These are phyloP conservation scores for Erynnis tages DNA, from an alignment of 2,888 invertebrate species.

Conservation along the genomic window DNA sequence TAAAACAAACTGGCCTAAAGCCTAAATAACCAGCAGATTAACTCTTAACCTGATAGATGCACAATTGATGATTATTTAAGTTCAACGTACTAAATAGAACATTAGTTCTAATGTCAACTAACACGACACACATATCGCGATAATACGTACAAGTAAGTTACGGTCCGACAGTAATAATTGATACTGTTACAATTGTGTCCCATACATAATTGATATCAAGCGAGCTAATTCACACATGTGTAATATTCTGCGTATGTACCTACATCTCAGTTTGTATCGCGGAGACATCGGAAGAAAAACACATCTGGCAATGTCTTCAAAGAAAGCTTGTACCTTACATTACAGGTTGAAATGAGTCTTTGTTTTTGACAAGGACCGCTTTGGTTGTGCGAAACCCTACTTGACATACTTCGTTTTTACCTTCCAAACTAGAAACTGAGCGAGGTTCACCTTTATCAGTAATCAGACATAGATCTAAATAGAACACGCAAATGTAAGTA, in stretches of 20 bases:
- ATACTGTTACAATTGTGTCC: constrained; percentile 22
- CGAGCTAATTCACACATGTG: constrained; percentile 7
- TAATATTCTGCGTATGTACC: neutral
- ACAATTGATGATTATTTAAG: no score
- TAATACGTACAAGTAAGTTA: constrained; percentile 7
- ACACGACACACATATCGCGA: neutral
- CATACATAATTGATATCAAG: constrained; percentile 20
- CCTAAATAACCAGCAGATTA: no score
- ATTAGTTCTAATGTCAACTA: neutral
- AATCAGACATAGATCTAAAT: no score
- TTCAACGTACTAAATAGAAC: no score
- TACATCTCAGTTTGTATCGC: neutral
- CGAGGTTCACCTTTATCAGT: constrained; percentile 34
- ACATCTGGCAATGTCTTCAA: constrained; percentile 7
- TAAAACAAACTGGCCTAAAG: no score
- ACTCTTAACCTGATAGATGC: no score
- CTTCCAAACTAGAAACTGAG: constrained; percentile 70
- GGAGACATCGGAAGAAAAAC: neutral
- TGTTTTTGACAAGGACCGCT: constrained; percentile 71
- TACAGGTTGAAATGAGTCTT: constrained; percentile 49
- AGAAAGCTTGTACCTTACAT: constrained; percentile 30
- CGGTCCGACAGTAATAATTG: constrained; percentile 19
- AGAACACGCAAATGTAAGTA: no score
- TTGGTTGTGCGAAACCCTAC: constrained; percentile 70
- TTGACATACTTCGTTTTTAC: constrained; percentile 77